A percentile compares a stretch with the other conserved stretches of the same genome.
Conservation (phyloP, 1,140 invertebrate species). For the Drosophila jambulina region DNA sequence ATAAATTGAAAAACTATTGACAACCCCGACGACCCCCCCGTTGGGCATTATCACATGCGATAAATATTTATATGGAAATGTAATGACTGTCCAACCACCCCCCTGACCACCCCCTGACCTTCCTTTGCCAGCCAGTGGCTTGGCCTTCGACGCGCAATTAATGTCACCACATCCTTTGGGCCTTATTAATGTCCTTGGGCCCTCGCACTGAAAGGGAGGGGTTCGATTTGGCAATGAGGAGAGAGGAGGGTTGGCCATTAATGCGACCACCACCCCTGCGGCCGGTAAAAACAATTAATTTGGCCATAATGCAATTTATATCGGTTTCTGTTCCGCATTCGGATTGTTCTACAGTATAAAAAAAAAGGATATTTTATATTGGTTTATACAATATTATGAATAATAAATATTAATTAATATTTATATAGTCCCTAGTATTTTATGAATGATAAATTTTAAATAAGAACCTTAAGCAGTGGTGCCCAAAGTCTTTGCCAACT, state of each 20-base stretch:
- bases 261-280: conserved; percentile 36
- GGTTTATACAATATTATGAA: too few relatives aligned
- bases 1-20: conserved; percentile 82
- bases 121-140: conserved; percentile 2
- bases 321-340: conserved; percentile 57
- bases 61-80: conserved; percentile 83
- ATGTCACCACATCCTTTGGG: conserved; percentile 83
- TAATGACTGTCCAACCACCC: conserved; percentile 55
- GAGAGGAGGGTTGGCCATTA: conserved; percentile 58
- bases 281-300: conserved; percentile 82
- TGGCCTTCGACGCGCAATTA: conserved; percentile 68
- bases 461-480: too few relatives aligned
- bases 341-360: conserved; percentile 21
- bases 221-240: conserved; percentile 8
- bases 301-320: conserved; percentile 82
- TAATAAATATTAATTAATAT: too few relatives aligned
- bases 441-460: too few relatives aligned
- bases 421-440: too few relatives aligned
- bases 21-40: conserved; percentile 8
- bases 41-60: conserved; percentile 76
- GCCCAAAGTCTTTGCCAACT: too few relatives aligned
- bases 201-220: background rate
- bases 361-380: background rate
- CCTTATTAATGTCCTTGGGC: conserved; percentile 81
- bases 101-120: background rate